Evolutionary conservation across 2,888 invertebrate genomes (phyloP).

Genomic region (Romanomermis culicivorax): DNA sequence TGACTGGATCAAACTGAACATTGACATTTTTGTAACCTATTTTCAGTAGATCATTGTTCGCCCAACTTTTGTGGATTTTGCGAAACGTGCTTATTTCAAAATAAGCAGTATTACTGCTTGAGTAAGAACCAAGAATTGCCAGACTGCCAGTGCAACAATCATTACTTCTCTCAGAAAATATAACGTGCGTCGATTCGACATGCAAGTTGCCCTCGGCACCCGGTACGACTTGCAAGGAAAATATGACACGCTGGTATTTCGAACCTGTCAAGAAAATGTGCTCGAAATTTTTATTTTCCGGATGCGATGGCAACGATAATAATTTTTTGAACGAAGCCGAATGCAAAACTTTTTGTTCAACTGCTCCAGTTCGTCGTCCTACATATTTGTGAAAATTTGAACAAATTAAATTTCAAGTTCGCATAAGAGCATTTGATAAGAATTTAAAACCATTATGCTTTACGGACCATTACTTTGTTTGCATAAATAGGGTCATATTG

Average conservation of each 20-base stretch:
- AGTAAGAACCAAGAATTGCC: not conserved
- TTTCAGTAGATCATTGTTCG: not conserved
- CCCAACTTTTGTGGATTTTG: not conserved
- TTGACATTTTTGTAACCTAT: no score
- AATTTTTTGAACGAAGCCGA: not conserved
- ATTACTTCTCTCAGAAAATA: not conserved
- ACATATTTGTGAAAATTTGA: no score
- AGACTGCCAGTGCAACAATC: no score
- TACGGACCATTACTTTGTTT: no score
- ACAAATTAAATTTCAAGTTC: no score
- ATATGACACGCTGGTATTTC: not conserved
- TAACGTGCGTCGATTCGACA: not conserved
- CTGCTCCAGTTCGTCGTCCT: no score
- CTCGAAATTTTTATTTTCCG: not conserved
- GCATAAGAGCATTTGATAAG: no score
- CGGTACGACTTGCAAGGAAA: not conserved
- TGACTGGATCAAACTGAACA: no score
- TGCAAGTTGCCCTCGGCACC: not conserved
- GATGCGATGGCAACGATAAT: not conserved
- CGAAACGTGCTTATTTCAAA: not conserved
- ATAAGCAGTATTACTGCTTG: not conserved
- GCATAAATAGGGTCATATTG: no score
- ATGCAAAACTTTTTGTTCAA: not conserved
- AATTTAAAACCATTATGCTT: no score
- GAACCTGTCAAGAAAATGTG: not conserved